A percentile compares a stretch with the other conserved stretches of the same genome.
phyloP scores from a whole-genome alignment of 2,797 vertebrate species.

The Syngnathus acus region DNA sequence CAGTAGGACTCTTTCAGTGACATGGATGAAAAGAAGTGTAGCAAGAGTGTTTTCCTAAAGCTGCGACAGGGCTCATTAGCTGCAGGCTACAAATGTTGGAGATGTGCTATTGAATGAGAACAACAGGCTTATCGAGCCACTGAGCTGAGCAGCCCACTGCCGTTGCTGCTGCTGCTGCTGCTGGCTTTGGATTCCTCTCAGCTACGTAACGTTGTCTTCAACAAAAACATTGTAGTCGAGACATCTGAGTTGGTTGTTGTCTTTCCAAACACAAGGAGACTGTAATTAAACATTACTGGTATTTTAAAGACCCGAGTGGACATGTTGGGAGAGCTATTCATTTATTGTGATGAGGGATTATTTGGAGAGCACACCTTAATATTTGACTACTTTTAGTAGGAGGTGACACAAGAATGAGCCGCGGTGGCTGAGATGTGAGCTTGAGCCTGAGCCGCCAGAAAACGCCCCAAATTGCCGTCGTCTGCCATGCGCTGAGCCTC shows the following conservation, averaged over 20 bases:
- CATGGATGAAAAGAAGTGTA: slow-evolving; percentile 4
- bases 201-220: neutral
- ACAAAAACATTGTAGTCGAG: neutral
- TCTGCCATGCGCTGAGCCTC: slow-evolving; percentile 60
- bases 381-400: slow-evolving; percentile 31
- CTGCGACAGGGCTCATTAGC: slow-evolving; percentile 17
- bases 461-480: slow-evolving; percentile 64
- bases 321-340: slow-evolving; percentile 4
- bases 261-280: slow-evolving; percentile 6
- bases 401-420: slow-evolving; percentile 24
- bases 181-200: neutral
- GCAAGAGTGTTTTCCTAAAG: slow-evolving; percentile 21
- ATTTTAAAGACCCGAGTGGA: slow-evolving; percentile 8
- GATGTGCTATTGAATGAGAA: slow-evolving; percentile 12
- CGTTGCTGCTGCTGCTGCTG: neutral
- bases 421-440: slow-evolving; percentile 46
- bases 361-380: slow-evolving; percentile 23
- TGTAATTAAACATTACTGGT: neutral
- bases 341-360: slow-evolving; percentile 35
- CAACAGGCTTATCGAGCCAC: slow-evolving; percentile 10
- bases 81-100: slow-evolving; percentile 14
- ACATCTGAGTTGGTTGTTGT: neutral
- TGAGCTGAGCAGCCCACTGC: neutral
- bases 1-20: slow-evolving; percentile 2
- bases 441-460: slow-evolving; percentile 52